Conservation (phyloP, 2,113 vertebrate species). For the Columba livia region DNA sequence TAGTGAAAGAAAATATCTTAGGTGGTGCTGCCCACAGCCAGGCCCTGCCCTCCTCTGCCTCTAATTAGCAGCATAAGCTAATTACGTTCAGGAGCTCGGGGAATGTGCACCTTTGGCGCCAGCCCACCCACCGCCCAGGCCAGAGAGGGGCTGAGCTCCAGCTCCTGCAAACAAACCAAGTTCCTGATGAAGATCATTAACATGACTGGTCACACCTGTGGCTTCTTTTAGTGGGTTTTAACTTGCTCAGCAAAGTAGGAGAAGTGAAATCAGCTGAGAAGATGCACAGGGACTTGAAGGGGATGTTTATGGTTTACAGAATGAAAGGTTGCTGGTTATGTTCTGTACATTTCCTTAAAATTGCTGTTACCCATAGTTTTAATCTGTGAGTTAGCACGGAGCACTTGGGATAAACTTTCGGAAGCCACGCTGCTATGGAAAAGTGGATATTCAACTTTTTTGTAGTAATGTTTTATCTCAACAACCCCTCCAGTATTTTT, state of each 20-base stretch:
- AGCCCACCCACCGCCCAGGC: neutral
- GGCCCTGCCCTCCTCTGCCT: neutral
- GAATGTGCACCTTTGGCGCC: neutral
- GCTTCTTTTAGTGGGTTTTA: neutral
- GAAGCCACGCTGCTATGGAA: neutral
- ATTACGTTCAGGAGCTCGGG: neutral
- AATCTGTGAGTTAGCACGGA: neutral
- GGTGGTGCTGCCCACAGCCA: too few species aligned
- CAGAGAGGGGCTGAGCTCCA: neutral
- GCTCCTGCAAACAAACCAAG: neutral
- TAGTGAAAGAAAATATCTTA: neutral
- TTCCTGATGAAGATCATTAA: neutral
- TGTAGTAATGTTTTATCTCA: neutral
- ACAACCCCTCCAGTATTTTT: neutral
- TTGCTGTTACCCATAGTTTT: neutral
- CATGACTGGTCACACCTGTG: fast-evolving
- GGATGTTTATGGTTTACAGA: neutral
- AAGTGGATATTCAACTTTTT: neutral
- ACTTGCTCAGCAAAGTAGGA: neutral
- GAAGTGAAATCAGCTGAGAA: neutral
- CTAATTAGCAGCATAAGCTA: neutral
- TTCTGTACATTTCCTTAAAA: neutral
- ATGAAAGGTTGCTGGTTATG: neutral
- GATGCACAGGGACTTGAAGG: neutral
- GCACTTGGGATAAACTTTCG: neutral